Base-by-base conservation (phyloP, 92 coral and sea anemone species). In the Isaurus tuberculatus region DNA sequence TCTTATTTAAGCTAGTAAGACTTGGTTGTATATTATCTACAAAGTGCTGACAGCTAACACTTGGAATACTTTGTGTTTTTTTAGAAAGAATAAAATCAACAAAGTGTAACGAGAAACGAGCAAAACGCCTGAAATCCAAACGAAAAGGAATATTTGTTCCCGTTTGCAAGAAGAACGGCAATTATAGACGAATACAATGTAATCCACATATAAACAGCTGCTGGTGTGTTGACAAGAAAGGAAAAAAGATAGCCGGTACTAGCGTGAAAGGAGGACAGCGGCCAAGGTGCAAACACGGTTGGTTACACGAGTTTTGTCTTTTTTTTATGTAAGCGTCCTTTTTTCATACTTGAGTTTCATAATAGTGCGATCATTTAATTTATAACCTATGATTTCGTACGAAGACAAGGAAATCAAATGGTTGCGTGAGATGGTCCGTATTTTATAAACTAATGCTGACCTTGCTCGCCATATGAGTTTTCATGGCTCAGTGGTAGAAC, bases 221-320 rank as follows among this genome's bases (percentile, higher is more conserved):
- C 60, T 97, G 99, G 99, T 97, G 99, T 37, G 99, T 94, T 6
- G 83, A 92, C 51, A 75, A 79, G 9, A 80, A 87, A 7, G 99
- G 99, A 1, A 90, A 61, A 64, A 85, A 80, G 79, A 87, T 94
- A 13, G 60, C 75, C 9, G 97, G 92, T 32, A 94, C 99, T 2
- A 86, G 43, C 84, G 85, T 85, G 74, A 80, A 75, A 51, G 58
- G 79, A 23, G 53, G 69, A 1, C 49, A 70, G 51, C 73, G 69
- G 64, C 99, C 95, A 3, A 85, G 82, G 29, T 97, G 99, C 73
- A 87, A 85, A 55, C 72, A 69, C 65, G 93, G 99, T 95, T 57
- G 43, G 88, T 72, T 29, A 26, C 23, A 29, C 3, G 8, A 2
- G n/a, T 19, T n/a, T 19, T 5, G 17, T 55, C 5, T 10, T 11